These are phyloP conservation scores for Bos taurus DNA, from an alignment of 2,113 vertebrate genomes.

Conservation along the genomic window ARS-UCD2.0 NC_037354.1:14184501-14185000, in stretches of 20 bases:
- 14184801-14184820: background rate
- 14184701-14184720: background rate
- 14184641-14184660: background rate
- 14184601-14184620: background rate
- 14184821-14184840: background rate
- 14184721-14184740: background rate
- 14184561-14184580: background rate
- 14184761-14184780: background rate
- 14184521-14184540: fast-evolving
- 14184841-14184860: background rate
- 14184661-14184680: background rate
- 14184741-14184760: background rate
- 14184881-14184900: background rate
- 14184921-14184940: background rate
- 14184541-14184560: background rate
- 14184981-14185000: background rate
- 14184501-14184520: background rate
- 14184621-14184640: background rate
- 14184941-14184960: background rate
- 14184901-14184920: background rate
- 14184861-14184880: background rate
- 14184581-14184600: background rate
- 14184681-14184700: background rate
- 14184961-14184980: background rate
- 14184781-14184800: background rate